Conservation (phyloP, 2,113 vertebrate species). For the Arenaria interpres region DNA sequence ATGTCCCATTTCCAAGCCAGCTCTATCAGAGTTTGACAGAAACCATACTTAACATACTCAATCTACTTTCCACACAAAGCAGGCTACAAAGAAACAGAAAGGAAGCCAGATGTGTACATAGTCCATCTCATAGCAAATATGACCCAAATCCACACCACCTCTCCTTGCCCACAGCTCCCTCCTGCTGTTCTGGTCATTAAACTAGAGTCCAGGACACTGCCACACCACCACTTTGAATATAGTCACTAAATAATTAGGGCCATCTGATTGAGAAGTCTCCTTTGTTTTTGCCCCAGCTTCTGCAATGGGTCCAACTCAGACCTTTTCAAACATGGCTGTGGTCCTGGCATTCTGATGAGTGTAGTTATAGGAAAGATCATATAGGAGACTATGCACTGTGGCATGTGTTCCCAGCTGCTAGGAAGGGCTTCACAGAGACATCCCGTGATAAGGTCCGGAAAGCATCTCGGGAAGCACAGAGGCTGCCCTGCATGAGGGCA, state of each 20-base stretch:
- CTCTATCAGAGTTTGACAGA: background rate
- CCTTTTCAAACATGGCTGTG: background rate
- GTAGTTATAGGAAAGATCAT: background rate
- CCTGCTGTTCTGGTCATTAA: background rate
- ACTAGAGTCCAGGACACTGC: background rate
- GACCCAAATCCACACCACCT: background rate
- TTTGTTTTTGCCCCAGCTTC: background rate
- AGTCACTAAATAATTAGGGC: background rate
- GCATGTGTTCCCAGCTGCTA: background rate
- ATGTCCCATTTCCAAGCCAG: background rate
- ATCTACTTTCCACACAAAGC: background rate
- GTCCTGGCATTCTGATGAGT: background rate
- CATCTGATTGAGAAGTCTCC: background rate
- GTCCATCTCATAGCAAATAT: background rate
- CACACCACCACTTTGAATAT: background rate
- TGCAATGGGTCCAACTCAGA: background rate
- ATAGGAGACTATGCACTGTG: background rate
- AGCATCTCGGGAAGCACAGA: background rate
- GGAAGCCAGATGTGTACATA: background rate
- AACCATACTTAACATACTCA: background rate
- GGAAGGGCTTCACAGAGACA: background rate
- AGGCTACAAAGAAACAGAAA: background rate
- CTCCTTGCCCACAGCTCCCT: background rate
- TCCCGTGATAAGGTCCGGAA: background rate
- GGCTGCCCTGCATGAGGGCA: background rate